Base-by-base conservation (phyloP, 2,888 invertebrate species). In the Penaeus monodon region DNA sequence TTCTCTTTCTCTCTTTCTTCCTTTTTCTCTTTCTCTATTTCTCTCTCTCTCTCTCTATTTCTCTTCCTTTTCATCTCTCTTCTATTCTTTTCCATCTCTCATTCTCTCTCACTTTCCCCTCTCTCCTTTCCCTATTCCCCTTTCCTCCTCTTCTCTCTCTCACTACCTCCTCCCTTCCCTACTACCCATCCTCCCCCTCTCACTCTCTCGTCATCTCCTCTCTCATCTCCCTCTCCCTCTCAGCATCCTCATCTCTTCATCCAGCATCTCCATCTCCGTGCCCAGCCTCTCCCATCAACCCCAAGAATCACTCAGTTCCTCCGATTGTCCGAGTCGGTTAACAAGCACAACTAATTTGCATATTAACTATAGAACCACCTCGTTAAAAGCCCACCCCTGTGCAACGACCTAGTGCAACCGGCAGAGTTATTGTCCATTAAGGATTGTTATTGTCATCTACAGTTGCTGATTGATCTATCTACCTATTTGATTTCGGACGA, bases 271-370 rank as follows among this genome's bases (percentile, higher is more conserved):
- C 57, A 57, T 17, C 57, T 57, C 17, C 17, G 57, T 1, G 57
- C 57, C 57, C 57, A 57, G 57, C 57, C 57, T 57, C 57, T 57
- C 38, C 73, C 73, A 38, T 33, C 33, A 73, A 17, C 38, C 38
- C 38, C 73, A 22, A 38, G 73, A 73, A 73, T 73, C 73, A 73
- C 73, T 73, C 73, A 73, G 33, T 33, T 73, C 38, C 33, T 33
- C 73, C 73, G 57, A 57, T 57, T 27, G 44, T 44, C 65, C 81
- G 49, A 65, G 81, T 29, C 64, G 80, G 70, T 77, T 86, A 86
- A 86, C 81, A 86, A 81, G 86, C 81, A 81, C 70, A 73, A 81
- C 68, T 86, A 57, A 86, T 86, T 86, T 86, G 81, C 86, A 86
- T 86, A 86, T 81, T 86, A 86, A 86, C 86, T 81, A 86, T 68